Evolutionary conservation across 2,797 vertebrate genomes (phyloP).

Genomic region (Gastrophryne carolinensis): DNA sequence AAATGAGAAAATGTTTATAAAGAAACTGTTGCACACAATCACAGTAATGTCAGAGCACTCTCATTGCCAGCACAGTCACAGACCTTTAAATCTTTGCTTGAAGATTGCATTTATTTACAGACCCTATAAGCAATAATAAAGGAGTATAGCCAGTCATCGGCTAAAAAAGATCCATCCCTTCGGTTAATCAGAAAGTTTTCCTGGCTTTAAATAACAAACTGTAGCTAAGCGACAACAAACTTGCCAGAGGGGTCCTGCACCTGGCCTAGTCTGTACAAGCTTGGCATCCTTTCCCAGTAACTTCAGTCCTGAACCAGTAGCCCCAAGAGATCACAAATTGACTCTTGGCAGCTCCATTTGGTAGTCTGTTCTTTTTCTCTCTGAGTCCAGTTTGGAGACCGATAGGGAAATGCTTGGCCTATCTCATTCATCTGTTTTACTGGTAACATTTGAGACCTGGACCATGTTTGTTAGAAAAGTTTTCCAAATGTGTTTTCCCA

Average conservation of each 20-base stretch:
- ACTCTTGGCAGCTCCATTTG: conserved; percentile 8
- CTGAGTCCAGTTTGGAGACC: conserved; percentile 15
- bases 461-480: neutral
- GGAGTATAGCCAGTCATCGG: no score
- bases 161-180: no score
- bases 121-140: no score
- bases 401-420: conserved; percentile 30
- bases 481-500: no score
- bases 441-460: conserved; percentile 7
- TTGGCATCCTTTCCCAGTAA: conserved; percentile 11
- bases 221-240: conserved; percentile 6
- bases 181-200: neutral
- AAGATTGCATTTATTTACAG: no score
- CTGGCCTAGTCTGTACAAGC: neutral
- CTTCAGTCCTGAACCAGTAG: neutral
- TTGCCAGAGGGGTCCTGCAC: conserved; percentile 6
- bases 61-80: no score
- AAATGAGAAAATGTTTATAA: no score
- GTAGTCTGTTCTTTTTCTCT: conserved; percentile 38
- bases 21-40: no score
- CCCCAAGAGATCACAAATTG: conserved; percentile 13
- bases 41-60: no score
- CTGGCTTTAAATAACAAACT: conserved; percentile 4
- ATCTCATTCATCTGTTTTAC: neutral
- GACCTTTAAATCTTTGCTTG: no score